These are phyloP conservation scores for Apamea monoglypha DNA, from an alignment of 2,888 invertebrate species.

Conservation along the genomic window DNA sequence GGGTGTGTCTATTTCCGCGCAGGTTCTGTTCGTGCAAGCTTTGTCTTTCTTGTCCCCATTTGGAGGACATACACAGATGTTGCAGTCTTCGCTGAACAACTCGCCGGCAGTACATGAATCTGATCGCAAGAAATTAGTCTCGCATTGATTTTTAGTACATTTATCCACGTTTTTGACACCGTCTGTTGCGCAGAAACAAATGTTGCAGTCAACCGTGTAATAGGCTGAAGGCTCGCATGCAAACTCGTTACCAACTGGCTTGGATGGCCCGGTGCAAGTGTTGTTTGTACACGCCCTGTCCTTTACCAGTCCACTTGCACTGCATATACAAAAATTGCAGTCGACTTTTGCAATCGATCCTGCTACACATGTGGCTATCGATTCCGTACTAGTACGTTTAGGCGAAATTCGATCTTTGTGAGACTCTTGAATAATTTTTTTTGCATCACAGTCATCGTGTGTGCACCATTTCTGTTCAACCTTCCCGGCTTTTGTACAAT, in stretches of 20 bases:
- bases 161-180: slow-evolving; percentile 84
- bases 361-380: slow-evolving; percentile 74
- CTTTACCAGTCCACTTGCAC: slow-evolving; percentile 75
- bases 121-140: slow-evolving; percentile 78
- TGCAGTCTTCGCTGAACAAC: slow-evolving; percentile 84
- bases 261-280: slow-evolving; percentile 69
- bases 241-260: slow-evolving; percentile 68
- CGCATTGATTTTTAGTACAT: slow-evolving; percentile 86
- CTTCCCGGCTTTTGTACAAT: slow-evolving; percentile 81
- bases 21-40: slow-evolving; percentile 81
- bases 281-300: slow-evolving; percentile 82
- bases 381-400: slow-evolving; percentile 40
- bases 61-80: slow-evolving; percentile 85
- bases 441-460: slow-evolving; percentile 82
- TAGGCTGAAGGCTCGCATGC: slow-evolving; percentile 82
- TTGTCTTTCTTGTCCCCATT: slow-evolving; percentile 80
- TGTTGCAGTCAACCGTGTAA: slow-evolving; percentile 85
- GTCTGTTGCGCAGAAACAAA: slow-evolving; percentile 82
- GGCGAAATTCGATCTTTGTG: slow-evolving; percentile 63
- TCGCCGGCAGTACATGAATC: slow-evolving; percentile 79
- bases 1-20: slow-evolving; percentile 72
- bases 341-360: slow-evolving; percentile 80
- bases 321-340: slow-evolving; percentile 87
- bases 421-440: slow-evolving; percentile 71
- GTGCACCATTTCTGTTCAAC: slow-evolving; percentile 87